Evolutionary conservation across 2,113 vertebrate genomes (phyloP).

Genomic region (Xenopus borealis): DNA sequence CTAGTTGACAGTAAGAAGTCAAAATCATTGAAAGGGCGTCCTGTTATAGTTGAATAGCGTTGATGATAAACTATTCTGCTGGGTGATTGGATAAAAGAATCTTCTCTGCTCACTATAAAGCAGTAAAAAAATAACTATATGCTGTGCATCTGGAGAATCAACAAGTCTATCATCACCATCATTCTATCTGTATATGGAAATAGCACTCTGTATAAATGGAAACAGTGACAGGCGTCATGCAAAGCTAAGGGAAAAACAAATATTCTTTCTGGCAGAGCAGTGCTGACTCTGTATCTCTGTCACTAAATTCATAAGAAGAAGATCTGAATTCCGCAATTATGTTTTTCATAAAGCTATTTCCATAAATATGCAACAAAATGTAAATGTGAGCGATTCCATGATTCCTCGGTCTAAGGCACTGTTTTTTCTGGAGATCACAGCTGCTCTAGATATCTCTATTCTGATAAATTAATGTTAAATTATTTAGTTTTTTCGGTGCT

Average conservation of each 20-base stretch:
- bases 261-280: constrained; percentile 19
- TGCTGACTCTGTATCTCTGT: constrained; percentile 43
- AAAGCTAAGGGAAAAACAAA: constrained; percentile 28
- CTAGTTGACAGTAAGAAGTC: constrained; percentile 6
- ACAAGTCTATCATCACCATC: constrained; percentile 31
- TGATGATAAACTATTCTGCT: constrained; percentile 28
- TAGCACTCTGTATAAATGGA: constrained; percentile 33
- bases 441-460: background rate
- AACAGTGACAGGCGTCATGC: constrained; percentile 22
- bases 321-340: constrained; percentile 33
- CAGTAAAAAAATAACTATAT: constrained; percentile 26
- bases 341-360: constrained; percentile 23
- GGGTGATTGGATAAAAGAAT: constrained; percentile 15
- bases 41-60: background rate
- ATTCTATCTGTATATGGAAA: constrained; percentile 35
- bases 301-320: constrained; percentile 20
- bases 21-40: constrained; percentile 1
- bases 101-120: background rate
- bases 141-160: constrained; percentile 12
- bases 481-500: too few species aligned
- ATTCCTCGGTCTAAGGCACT: background rate
- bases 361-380: constrained; percentile 38
- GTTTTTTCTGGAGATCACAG: background rate
- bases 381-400: constrained; percentile 12
- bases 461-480: too few species aligned